phyloP scores from a whole-genome alignment of 2,888 invertebrate species.

The Euspilapteryx auroguttella region DNA sequence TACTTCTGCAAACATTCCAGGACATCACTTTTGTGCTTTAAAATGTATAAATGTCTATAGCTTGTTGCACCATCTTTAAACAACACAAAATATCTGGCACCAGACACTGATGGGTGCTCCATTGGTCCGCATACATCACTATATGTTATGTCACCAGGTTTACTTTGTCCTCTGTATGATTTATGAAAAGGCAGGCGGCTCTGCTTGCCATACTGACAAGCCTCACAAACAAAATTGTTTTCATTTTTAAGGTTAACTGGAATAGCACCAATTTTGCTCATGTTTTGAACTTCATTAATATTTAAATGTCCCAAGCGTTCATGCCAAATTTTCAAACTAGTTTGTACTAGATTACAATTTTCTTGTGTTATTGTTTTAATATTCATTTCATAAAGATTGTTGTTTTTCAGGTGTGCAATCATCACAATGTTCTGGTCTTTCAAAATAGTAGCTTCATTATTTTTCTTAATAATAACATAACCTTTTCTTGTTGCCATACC shows the following conservation, averaged over 20 bases:
- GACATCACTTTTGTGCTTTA: not conserved
- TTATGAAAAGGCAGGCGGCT: not conserved
- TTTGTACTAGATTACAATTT: slow-evolving; percentile 9
- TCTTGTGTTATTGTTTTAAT: slow-evolving; percentile 6
- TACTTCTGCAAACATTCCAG: not conserved
- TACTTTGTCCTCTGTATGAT: not conserved
- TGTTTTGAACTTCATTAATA: slow-evolving; percentile 9
- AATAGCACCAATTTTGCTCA: slow-evolving; percentile 7
- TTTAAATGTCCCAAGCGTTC: slow-evolving; percentile 11
- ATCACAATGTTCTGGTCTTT: slow-evolving; percentile 4
- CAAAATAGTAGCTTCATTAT: slow-evolving; percentile 1
- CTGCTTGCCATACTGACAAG: slow-evolving; percentile 3
- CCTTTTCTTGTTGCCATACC: slow-evolving; percentile 1
- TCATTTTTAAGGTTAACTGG: slow-evolving; percentile 6
- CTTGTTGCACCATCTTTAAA: slow-evolving; percentile 3
- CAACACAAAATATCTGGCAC: slow-evolving; percentile 1
- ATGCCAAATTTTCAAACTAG: slow-evolving; percentile 7
- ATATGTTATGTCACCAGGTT: slow-evolving; percentile 1
- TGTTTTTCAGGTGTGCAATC: slow-evolving; percentile 7
- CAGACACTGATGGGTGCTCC: not conserved
- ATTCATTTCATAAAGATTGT: slow-evolving; percentile 9
- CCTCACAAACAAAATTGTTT: slow-evolving; percentile 11
- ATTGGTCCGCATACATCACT: slow-evolving; percentile 3
- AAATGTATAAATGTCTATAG: slow-evolving; percentile 1
- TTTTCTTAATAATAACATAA: slow-evolving; percentile 3